Conservation (phyloP, 2,797 vertebrate species). For the Dendrocincla fuliginosa region DNA sequence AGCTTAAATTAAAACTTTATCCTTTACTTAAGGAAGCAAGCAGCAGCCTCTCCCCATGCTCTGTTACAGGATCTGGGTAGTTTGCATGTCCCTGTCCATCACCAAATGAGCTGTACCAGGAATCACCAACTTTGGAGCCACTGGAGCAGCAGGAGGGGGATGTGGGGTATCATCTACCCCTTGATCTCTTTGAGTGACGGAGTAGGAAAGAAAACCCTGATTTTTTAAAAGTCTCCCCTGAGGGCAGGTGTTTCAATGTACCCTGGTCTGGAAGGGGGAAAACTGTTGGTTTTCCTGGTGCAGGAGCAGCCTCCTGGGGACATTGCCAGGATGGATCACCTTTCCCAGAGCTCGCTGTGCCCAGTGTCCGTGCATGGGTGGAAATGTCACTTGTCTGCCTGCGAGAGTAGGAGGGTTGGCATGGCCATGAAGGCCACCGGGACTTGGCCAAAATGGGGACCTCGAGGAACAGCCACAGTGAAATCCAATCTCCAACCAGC, state of each 20-base stretch:
- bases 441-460: not conserved
- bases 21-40: slow-evolving; percentile 7
- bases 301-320: not conserved
- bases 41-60: not conserved
- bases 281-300: not conserved
- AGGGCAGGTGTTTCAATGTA: not conserved
- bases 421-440: fast-evolving
- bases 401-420: not conserved
- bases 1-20: slow-evolving; percentile 49
- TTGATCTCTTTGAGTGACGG: not conserved
- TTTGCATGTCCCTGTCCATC: not conserved
- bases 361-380: fast-evolving
- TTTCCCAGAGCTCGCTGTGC: not conserved
- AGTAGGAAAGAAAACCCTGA: not conserved
- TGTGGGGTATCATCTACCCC: not conserved
- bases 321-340: fast-evolving
- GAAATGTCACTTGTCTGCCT: not conserved
- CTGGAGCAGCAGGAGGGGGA: not conserved
- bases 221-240: not conserved
- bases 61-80: not conserved
- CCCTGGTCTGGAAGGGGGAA: not conserved
- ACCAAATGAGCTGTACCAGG: not conserved
- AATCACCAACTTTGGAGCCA: not conserved
- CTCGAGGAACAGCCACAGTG: not conserved
- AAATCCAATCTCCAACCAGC: not conserved